Evolutionary conservation across 2,888 invertebrate genomes (phyloP), one percentile per base, ranked within the genome.

Genomic region (Sisyra nigra): DNA sequence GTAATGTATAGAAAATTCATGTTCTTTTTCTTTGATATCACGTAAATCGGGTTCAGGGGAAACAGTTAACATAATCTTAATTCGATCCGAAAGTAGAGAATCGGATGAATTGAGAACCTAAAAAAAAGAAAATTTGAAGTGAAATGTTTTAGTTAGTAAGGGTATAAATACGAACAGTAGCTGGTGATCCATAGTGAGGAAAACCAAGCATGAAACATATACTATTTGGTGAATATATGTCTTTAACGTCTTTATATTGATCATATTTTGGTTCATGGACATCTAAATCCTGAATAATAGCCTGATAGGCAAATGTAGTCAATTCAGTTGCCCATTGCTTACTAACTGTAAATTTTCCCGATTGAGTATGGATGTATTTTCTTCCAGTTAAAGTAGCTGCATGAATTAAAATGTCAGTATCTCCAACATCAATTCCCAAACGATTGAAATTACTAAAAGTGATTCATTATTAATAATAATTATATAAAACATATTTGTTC

Each of bases 151-250:
- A 24, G 14, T 5, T 13, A 18, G 9, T 34, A 19, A 35, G 9
- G 7, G 8, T 29, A 3, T 18, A 34, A 17, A 24, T 2, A 31
- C 10, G 47, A 48, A 89, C 88, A 54, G 75, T 74, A 39, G 84
- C 92, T 57, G 74, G 67, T 38, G 76, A 72, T 1, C 91, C 93
- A 57, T 89, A 91, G 60, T 84, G 79, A 5, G 80, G 83, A 49
- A 77, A 74, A 6, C 74, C 77, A 0, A 92, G 68, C 60, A 87
- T 74, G 58, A 91, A 92, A 51, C 87, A 80, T 2, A 56, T 54
- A 41, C 74, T 72, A 1, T 76, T 77, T 1, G 67, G 59, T 1
- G 79, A 74, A 55, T 83, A 92, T 1, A 87, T 69, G 45, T 78
- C 71, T 17, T 63, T 59, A n/a, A 78, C 55, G 15, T 65, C 66